Conservation (phyloP, 2,888 invertebrate genomes). For the Sicus ferrugineus region DNA sequence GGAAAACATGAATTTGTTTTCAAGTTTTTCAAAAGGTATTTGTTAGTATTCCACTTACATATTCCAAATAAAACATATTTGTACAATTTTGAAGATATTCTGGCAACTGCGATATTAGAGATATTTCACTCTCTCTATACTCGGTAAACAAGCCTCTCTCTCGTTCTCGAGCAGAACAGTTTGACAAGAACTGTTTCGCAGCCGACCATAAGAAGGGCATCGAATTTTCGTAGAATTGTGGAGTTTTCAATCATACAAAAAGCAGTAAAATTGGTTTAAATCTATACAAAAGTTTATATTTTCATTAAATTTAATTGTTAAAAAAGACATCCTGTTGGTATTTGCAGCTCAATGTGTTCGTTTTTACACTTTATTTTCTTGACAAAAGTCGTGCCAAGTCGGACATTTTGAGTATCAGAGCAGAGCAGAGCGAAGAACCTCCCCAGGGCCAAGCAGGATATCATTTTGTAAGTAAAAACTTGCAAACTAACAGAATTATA, state of each 20-base stretch:
- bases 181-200: slow-evolving; percentile 40
- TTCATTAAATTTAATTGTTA: slow-evolving; percentile 40
- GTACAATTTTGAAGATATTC: no score
- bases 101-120: no score
- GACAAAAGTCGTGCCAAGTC: slow-evolving; percentile 33
- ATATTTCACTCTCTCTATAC: no score
- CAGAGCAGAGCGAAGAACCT: neutral
- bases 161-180: slow-evolving; percentile 32
- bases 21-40: no score
- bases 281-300: slow-evolving; percentile 18
- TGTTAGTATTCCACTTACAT: no score
- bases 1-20: no score
- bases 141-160: no score
- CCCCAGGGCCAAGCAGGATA: slow-evolving; percentile 51
- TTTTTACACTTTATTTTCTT: slow-evolving; percentile 36
- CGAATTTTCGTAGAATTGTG: slow-evolving; percentile 43
- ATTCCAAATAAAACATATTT: no score
- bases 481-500: slow-evolving; percentile 32
- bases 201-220: slow-evolving; percentile 44
- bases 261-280: slow-evolving; percentile 31
- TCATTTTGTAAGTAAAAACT: slow-evolving; percentile 55
- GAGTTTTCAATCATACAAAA: slow-evolving; percentile 37
- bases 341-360: slow-evolving; percentile 22
- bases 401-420: slow-evolving; percentile 20
- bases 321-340: slow-evolving; percentile 32